Evolutionary conservation across 2,797 vertebrate species (phyloP).

Genomic region (Sebastes ruberrimus): DNA sequence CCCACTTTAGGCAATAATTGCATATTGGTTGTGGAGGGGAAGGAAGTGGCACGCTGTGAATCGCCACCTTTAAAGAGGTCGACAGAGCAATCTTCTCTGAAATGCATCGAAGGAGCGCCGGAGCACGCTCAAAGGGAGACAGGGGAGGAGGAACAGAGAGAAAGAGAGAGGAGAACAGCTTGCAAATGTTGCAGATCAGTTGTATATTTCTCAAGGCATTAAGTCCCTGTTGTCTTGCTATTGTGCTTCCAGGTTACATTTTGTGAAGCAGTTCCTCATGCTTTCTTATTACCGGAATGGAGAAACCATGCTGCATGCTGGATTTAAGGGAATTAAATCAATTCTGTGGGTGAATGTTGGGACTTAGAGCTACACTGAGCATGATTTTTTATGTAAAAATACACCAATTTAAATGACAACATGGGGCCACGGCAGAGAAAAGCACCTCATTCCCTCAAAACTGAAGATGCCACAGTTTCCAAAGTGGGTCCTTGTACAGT

Average conservation of each 20-base stretch:
- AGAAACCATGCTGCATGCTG: background rate
- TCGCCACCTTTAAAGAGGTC: slow-evolving; percentile 60
- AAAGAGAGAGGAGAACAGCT: slow-evolving; percentile 4
- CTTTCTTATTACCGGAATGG: background rate
- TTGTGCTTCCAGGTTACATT: slow-evolving; percentile 26
- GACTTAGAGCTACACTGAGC: background rate
- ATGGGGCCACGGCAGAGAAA: background rate
- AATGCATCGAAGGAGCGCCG: slow-evolving; percentile 41
- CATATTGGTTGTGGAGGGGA: slow-evolving; percentile 59
- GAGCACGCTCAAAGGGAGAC: slow-evolving; percentile 15
- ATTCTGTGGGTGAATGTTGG: background rate
- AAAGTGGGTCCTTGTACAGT: background rate
- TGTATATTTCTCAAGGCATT: slow-evolving; percentile 29
- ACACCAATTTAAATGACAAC: background rate
- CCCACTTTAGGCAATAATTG: slow-evolving; percentile 62
- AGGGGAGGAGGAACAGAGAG: background rate
- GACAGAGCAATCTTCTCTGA: slow-evolving; percentile 65
- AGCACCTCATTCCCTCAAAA: background rate
- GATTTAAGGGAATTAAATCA: slow-evolving; percentile 7
- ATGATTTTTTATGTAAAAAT: background rate
- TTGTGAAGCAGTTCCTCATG: background rate
- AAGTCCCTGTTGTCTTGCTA: slow-evolving; percentile 15
- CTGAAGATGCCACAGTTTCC: background rate
- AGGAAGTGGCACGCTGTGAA: slow-evolving; percentile 62
- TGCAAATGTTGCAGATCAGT: slow-evolving; percentile 31